A percentile compares a stretch with the other conserved stretches of the same genome.
Conservation (phyloP, 2,113 vertebrate genomes). For the Rhineura floridana region DNA sequence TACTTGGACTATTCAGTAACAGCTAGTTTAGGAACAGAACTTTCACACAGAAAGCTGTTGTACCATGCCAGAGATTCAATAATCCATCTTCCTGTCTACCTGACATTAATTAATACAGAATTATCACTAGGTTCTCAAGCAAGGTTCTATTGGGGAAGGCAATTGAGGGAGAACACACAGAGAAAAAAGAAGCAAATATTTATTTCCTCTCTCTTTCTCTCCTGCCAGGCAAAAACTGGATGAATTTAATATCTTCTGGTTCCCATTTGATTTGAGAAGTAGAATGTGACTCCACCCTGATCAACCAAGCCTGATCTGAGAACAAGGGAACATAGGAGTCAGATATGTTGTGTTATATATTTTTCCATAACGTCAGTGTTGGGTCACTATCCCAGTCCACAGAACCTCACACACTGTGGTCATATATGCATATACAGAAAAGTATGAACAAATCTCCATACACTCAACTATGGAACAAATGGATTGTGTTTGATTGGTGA, state of each 20-base stretch:
- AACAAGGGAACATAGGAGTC: not conserved
- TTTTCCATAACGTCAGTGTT: not conserved
- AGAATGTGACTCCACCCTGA: not conserved
- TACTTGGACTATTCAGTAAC: not conserved
- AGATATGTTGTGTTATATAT: not conserved
- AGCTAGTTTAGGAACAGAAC: not conserved
- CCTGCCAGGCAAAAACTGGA: not conserved
- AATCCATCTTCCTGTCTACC: not conserved
- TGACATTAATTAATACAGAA: not conserved
- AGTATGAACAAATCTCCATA: not conserved
- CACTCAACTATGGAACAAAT: not conserved
- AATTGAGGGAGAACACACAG: not conserved
- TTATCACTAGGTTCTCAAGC: not conserved
- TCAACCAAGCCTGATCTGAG: not conserved
- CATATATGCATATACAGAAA: not conserved
- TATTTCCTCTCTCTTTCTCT: too few species aligned
- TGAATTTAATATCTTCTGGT: not conserved
- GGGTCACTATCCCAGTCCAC: not conserved
- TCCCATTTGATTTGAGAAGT: not conserved
- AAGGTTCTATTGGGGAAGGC: not conserved
- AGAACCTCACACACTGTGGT: not conserved
- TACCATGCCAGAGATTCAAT: too few species aligned
- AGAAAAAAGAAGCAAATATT: not conserved
- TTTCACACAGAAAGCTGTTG: not conserved
- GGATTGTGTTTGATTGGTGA: not conserved